Conservation (phyloP, 1,140 invertebrate species). For the Formica selysi region DNA sequence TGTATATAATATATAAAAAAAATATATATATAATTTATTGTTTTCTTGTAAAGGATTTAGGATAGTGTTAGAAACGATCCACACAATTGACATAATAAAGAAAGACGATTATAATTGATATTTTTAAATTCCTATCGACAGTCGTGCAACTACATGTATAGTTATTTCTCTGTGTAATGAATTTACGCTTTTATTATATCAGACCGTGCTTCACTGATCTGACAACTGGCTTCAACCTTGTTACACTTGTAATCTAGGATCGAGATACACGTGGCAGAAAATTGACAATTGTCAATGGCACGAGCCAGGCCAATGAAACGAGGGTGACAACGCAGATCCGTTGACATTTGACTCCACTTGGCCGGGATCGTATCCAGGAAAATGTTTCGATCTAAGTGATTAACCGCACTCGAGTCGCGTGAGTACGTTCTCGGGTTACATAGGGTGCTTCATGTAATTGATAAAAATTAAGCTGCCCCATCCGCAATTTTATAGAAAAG, state of each 20-base stretch:
- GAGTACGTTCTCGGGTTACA: slow-evolving; percentile 40
- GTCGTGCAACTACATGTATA: background rate
- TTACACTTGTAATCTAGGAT: slow-evolving; percentile 63
- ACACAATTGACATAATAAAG: background rate
- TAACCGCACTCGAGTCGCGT: slow-evolving; percentile 37
- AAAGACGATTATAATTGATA: background rate
- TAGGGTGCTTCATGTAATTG: background rate
- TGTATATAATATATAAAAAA: background rate
- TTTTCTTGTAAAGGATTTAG: background rate
- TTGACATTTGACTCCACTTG: slow-evolving; percentile 82
- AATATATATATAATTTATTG: background rate
- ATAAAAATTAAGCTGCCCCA: slow-evolving; percentile 23
- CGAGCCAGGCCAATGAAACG: slow-evolving; percentile 28
- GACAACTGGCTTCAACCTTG: slow-evolving; percentile 22
- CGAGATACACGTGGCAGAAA: slow-evolving; percentile 62
- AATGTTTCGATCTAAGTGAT: slow-evolving; percentile 66
- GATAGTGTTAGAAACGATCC: background rate
- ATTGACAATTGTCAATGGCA: slow-evolving; percentile 38
- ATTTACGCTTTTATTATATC: slow-evolving; percentile 9
- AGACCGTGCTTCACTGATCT: slow-evolving; percentile 4
- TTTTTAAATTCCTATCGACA: slow-evolving; percentile 29
- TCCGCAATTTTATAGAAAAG: background rate
- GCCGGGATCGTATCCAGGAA: slow-evolving; percentile 62
- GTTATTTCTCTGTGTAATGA: slow-evolving; percentile 38
- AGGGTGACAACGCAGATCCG: slow-evolving; percentile 79